These are phyloP conservation scores for Oopsacas minuta DNA, from an alignment of 37 sponge, comb jelly and placozoan genomes.

Conservation along the genomic window DNA sequence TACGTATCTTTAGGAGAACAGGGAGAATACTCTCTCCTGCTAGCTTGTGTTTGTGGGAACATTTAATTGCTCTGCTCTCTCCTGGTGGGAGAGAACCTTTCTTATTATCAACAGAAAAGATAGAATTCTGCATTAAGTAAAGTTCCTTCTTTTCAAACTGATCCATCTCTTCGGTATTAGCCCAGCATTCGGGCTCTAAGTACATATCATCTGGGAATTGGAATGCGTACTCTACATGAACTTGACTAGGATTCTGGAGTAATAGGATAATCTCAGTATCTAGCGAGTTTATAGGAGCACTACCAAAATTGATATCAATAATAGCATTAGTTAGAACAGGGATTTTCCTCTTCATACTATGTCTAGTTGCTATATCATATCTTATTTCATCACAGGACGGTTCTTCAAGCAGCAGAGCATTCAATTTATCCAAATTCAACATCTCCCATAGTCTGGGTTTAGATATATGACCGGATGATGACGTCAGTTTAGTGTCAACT, in stretches of 20 bases:
- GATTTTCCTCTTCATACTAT: conserved; percentile 46
- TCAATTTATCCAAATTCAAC: conserved; percentile 69
- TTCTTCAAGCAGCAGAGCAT: conserved; percentile 37
- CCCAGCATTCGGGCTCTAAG: conserved; percentile 94
- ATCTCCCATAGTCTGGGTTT: conserved; percentile 69
- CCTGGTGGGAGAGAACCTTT: conserved; percentile 57
- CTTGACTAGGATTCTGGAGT: conserved; percentile 41
- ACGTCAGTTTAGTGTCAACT: conserved; percentile 39
- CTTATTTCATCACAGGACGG: conserved; percentile 63
- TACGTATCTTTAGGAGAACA: conserved; percentile 57
- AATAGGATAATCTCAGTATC: conserved; percentile 33
- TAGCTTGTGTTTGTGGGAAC: conserved; percentile 29
- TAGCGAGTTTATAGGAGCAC: conserved; percentile 39
- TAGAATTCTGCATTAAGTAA: conserved; percentile 39
- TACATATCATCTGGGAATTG: conserved; percentile 79
- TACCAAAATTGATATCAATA: conserved; percentile 65
- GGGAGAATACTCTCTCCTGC: conserved; percentile 40
- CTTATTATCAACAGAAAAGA: conserved; percentile 61
- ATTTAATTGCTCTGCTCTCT: conserved; percentile 31
- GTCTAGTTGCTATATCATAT: conserved; percentile 67
- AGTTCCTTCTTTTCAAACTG: conserved; percentile 56
- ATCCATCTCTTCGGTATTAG: conserved; percentile 63
- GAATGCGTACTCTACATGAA: conserved; percentile 65
- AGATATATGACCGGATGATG: conserved; percentile 28
- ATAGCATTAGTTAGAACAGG: conserved; percentile 48